Conservation (phyloP, 2,888 invertebrate species). For the Adelognathus sp. region DNA sequence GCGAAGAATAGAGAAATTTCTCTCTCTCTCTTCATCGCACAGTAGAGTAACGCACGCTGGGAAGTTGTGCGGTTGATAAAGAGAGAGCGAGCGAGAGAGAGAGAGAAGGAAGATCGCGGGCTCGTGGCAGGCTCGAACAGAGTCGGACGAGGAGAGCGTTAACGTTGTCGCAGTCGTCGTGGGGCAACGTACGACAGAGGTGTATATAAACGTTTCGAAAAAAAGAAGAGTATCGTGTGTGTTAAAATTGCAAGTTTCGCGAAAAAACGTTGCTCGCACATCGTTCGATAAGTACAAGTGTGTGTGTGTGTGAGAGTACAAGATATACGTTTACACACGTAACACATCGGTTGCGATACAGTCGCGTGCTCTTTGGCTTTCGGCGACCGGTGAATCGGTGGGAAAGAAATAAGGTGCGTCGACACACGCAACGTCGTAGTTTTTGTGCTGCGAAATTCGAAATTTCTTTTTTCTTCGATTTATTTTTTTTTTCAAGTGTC, state of each 20-base stretch:
- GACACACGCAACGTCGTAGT: neutral
- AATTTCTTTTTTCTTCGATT: neutral
- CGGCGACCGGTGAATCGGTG: neutral
- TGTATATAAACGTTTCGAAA: conserved; percentile 11
- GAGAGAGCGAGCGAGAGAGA: neutral
- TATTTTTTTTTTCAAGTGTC: neutral
- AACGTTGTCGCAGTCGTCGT: conserved; percentile 11
- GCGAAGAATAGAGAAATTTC: neutral
- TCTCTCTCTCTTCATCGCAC: neutral
- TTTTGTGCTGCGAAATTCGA: neutral
- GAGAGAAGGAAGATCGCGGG: neutral
- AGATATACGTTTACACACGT: no score
- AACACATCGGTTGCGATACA: neutral
- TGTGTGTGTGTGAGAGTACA: no score
- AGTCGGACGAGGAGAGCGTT: neutral
- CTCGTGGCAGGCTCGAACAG: neutral
- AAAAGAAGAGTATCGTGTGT: conserved; percentile 1
- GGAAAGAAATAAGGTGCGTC: conserved; percentile 22
- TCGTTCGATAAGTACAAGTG: no score
- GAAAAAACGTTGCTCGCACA: no score
- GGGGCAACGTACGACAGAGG: conserved; percentile 30
- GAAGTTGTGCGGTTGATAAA: neutral
- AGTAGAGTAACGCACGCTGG: no score
- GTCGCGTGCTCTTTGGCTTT: conserved; percentile 13
- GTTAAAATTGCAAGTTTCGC: no score